Evolutionary conservation across 2,113 vertebrate species (phyloP), one percentile per base, ranked within the genome.

Genomic region (Solea solea): DNA sequence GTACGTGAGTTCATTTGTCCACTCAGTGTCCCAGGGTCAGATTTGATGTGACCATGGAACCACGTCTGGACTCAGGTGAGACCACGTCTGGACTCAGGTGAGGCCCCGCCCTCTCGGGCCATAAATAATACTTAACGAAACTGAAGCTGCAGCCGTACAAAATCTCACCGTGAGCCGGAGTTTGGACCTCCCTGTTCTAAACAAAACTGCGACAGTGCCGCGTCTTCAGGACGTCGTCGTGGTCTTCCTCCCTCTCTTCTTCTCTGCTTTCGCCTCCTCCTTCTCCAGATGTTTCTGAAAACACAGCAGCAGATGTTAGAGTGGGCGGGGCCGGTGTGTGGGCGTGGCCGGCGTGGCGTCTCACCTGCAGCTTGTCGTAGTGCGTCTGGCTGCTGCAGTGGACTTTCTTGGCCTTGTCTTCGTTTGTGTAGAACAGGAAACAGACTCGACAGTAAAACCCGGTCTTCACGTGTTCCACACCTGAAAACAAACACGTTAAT

Each of bases 401-500:
- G 42, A 93, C 94, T 78, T 95, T 96, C 93, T 97, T 98, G 49
- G 98, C 98, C 85, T 93, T 94, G 62, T 98, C 95, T 88, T 98
- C 97, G 83, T 96, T 98, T 86, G 96, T 98, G 93, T 98, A 99
- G 88, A 98, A 99, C 82, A 99, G 95, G 89, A 96, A 97, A 86
- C 98, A 99, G 87, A 99, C 93, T 86, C 96, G 95, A 91, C 97
- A 99, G 93, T 98, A 99, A 87, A 94, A 99, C 8, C 98, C 97
- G 94, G 95, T 96, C 94, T 97, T 99, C 90, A 99, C 95, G 83
- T 96, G 97, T 84, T 97, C 97, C 71, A 97, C 94, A 85, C 98
- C 98, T 99, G 14, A 3, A 21, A 41, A 41, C 49, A 9, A 8
- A 55, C 53, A 55, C 9, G 7, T 46, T 46, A 46, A 46, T 8